A percentile compares a stretch with the other conserved stretches of the same genome.
phyloP scores from a whole-genome alignment of 2,888 invertebrate genomes.

The Pollenia griseotomentosa region DNA sequence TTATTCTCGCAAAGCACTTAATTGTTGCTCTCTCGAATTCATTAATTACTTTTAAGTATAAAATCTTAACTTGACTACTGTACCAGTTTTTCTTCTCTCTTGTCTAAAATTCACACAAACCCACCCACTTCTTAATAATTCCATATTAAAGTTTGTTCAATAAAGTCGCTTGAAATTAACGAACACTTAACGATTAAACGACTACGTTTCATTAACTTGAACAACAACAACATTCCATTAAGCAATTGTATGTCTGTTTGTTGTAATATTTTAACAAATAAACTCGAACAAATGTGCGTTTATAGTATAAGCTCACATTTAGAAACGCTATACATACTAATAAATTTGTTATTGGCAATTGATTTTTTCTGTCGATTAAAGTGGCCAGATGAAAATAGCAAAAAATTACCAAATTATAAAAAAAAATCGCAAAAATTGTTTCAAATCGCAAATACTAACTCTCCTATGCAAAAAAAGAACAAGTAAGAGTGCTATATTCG shows the following conservation, averaged over 20 bases:
- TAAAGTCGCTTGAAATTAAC: conserved; percentile 9
- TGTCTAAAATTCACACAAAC: neutral
- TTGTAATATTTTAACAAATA: neutral
- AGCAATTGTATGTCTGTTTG: conserved; percentile 39
- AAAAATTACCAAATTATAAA: too few relatives aligned
- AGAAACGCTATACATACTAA: too few relatives aligned
- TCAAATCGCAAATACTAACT: too few relatives aligned
- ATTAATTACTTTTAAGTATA: conserved; percentile 31
- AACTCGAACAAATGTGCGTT: neutral
- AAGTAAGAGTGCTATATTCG: too few relatives aligned
- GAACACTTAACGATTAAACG: conserved; percentile 27
- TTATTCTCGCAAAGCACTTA: conserved; percentile 23
- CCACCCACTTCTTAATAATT: neutral
- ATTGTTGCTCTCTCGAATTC: conserved; percentile 1
- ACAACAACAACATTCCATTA: conserved; percentile 73
- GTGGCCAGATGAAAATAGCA: neutral
- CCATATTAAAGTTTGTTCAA: neutral
- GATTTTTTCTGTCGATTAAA: neutral
- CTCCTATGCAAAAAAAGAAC: too few relatives aligned
- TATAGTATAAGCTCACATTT: too few relatives aligned
- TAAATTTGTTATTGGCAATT: conserved; percentile 4
- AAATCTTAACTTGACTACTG: neutral
- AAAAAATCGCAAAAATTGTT: too few relatives aligned
- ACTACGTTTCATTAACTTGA: conserved; percentile 65
- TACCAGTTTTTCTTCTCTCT: neutral